phyloP scores from a whole-genome alignment of 2,797 vertebrate genomes.

The Chromobotia macracanthus region DNA sequence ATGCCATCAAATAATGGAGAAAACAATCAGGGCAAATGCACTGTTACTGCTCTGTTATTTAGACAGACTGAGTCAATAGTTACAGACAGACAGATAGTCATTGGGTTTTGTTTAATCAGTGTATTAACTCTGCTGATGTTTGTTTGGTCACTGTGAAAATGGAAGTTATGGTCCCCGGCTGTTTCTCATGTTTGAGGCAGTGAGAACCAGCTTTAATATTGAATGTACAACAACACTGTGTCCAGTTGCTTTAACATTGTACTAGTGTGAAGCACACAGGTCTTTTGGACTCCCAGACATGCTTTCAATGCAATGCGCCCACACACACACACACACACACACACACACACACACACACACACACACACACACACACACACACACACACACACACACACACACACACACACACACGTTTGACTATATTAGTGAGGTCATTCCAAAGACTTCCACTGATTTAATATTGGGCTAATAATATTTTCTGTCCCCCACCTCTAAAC shows the following conservation, averaged over 20 bases:
- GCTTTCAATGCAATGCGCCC: conserved; percentile 4
- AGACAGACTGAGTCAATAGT: background rate
- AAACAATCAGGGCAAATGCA: conserved; percentile 14
- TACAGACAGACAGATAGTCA: background rate
- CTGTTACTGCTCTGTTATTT: background rate
- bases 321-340: background rate
- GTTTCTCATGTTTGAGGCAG: background rate
- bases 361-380: background rate
- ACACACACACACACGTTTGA: background rate
- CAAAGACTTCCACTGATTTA: too few species aligned
- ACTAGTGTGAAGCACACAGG: too few species aligned
- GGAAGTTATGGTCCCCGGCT: too few species aligned
- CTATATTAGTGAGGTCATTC: too few species aligned
- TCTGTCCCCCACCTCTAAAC: too few species aligned
- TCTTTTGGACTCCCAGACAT: conserved; percentile 7
- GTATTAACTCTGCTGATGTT: too few species aligned
- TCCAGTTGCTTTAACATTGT: too few species aligned
- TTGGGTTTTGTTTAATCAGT: too few species aligned
- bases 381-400: background rate
- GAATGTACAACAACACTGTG: background rate
- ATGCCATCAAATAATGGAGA: conserved; percentile 41
- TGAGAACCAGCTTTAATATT: background rate
- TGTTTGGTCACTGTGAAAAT: too few species aligned
- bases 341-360: background rate
- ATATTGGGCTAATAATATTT: too few species aligned